Percentiles rank a stretch among this genome's conserved stretches.
Conservation (phyloP, 37 sponge, comb jelly and placozoan genomes). For the Sycon ciliatum region DNA sequence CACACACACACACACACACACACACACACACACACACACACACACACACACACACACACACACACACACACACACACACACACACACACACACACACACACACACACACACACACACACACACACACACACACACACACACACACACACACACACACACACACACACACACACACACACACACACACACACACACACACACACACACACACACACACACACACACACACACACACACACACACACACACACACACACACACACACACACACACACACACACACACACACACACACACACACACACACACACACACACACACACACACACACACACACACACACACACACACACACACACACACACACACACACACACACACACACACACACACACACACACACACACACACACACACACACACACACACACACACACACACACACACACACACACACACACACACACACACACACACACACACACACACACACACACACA, state of each 20-base stretch:
- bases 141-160: too few species aligned
- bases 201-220: too few species aligned
- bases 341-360: conserved; percentile 19
- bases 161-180: too few species aligned
- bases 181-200: too few species aligned
- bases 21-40: conserved; percentile 21
- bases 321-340: conserved; percentile 23
- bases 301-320: conserved; percentile 21
- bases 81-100: conserved; percentile 24
- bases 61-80: conserved; percentile 19
- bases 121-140: not conserved
- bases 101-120: not conserved
- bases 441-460: conserved; percentile 21
- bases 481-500: conserved; percentile 8
- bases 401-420: conserved; percentile 19
- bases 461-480: conserved; percentile 24
- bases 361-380: conserved; percentile 21
- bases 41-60: conserved; percentile 24
- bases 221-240: conserved; percentile 24
- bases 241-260: conserved; percentile 21
- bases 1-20: conserved; percentile 23
- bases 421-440: conserved; percentile 24
- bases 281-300: conserved; percentile 23
- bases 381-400: conserved; percentile 21
- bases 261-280: conserved; percentile 24